Evolutionary conservation across 2,888 invertebrate genomes (phyloP), one percentile per base, ranked within the genome.

Genomic region (Oxyteleia sp.): DNA sequence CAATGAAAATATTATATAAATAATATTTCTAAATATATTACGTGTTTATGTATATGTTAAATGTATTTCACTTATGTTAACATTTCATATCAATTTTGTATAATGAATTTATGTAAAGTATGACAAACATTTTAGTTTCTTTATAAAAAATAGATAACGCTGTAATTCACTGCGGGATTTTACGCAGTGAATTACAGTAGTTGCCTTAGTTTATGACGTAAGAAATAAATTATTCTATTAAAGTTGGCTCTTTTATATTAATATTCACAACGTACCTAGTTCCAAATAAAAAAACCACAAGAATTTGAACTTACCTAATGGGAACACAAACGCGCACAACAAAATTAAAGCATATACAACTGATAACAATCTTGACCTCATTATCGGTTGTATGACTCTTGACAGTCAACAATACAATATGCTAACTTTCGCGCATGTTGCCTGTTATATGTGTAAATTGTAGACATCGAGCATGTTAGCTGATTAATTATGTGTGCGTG

Each of bases 381-480:
- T 82, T 29, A 32, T 82, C 45, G 38, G 8, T 41, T 32, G 45
- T 47, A 41, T 49, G 51, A 38, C 32, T 59, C 59, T 86, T 89
- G 89, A 90, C 89, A 88, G 90, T 87, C 87, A 83, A 86, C 89
- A 89, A 87, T 87, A 89, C 87, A 91, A 89, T 91, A 91, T 79
- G 89, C 86, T 85, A 85, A 88, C 90, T 89, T 90, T 90, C 87
- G 86, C 88, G 84, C 72, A 20, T 83, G 80, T 86, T 32, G 47
- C 75, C 49, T 51, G 41, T 76, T 76, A 76, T 84, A 86, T 84
- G 29, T 26, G 55, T 59, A 49, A 90, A 89, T 90, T 86, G 87
- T 66, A 88, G 85, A 82, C 84, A 72, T 85, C 80, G 74, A 51
- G 49, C 82, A 74, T 59, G 57, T 57, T 57, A 35, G 20, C 5